Percentiles rank a stretch among this genome's conserved stretches.
Conservation (phyloP, 2,888 invertebrate genomes). For the Griposia aprilina region DNA sequence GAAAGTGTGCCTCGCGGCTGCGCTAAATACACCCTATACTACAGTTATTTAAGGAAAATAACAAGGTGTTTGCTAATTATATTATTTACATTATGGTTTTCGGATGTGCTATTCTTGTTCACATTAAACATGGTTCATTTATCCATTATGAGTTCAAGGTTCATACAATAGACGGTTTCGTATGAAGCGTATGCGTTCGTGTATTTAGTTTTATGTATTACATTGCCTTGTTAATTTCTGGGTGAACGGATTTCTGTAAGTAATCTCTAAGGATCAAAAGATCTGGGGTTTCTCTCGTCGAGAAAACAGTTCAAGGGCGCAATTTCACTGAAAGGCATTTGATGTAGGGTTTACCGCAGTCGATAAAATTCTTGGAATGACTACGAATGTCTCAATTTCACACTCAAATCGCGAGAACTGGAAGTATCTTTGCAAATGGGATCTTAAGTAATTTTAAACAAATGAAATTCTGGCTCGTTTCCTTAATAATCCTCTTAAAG, state of each 20-base stretch:
- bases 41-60: conserved; percentile 54
- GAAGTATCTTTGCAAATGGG: not conserved
- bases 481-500: not conserved
- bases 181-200: conserved; percentile 43
- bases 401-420: conserved; percentile 1
- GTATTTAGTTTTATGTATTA: conserved; percentile 46
- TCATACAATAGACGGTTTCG: conserved; percentile 46
- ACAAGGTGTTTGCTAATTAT: conserved; percentile 56
- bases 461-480: conserved; percentile 7
- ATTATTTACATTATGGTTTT: conserved; percentile 51
- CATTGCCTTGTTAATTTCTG: conserved; percentile 23
- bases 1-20: no score
- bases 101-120: conserved; percentile 58
- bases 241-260: conserved; percentile 16
- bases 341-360: conserved; percentile 41
- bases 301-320: conserved; percentile 23
- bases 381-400: conserved; percentile 43
- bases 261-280: conserved; percentile 10
- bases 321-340: conserved; percentile 52
- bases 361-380: conserved; percentile 28
- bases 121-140: conserved; percentile 53
- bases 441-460: not conserved
- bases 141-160: conserved; percentile 64
- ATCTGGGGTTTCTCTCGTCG: not conserved
- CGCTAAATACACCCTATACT: no score